Base-by-base conservation (phyloP, 2,797 vertebrate species). In the Chloroceryle inda region DNA sequence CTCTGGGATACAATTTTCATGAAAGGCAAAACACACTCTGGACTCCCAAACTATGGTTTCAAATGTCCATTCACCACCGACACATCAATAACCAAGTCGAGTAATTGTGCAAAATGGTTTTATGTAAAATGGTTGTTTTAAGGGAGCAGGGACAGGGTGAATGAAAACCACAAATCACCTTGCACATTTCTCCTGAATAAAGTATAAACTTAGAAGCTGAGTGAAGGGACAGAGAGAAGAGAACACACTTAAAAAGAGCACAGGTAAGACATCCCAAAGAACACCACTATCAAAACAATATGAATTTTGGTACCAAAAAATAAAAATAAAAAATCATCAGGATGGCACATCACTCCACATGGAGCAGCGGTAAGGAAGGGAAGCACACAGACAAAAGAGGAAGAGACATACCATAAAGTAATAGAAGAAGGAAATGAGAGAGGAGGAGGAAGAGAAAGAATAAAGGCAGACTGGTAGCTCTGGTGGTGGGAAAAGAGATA, bases 341-440 rank as follows among this genome's bases (percentile, higher is more conserved):
- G 40, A 45, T 64, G 69, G 27, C 42, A 90, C n/a, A 15, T 5
- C 1, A 22, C 29, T 59, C 24, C 56, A 49, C 0, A 0, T 8
- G 27, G 19, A 35, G 56, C 47, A 63, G 47, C 4, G 29, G 16
- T 21, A 71, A 89, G 49, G 63, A 85, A 82, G 17, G 50, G 83
- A 91, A 78, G 42, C 27, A 72, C 9, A n/a, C 9, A 42, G n/a
- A 69, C 42, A 59, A 42, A 76, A 77, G 44, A 81, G 55, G 74
- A 90, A 40, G 62, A 89, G 26, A 76, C 75, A 81, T 6, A 86
- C 26, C 26, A 33, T 6, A 24, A 86, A 49, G 45, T 59, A 38
- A 44, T 4, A 64, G 21, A 62, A 75, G 29, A 29, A 92, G 45
- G 40, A 89, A 84, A 89, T 2, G 12, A 76, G 63, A 86, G 44